Base-by-base conservation (phyloP, 2,888 invertebrate species). In the Aphelenchoides bicaudatus region DNA sequence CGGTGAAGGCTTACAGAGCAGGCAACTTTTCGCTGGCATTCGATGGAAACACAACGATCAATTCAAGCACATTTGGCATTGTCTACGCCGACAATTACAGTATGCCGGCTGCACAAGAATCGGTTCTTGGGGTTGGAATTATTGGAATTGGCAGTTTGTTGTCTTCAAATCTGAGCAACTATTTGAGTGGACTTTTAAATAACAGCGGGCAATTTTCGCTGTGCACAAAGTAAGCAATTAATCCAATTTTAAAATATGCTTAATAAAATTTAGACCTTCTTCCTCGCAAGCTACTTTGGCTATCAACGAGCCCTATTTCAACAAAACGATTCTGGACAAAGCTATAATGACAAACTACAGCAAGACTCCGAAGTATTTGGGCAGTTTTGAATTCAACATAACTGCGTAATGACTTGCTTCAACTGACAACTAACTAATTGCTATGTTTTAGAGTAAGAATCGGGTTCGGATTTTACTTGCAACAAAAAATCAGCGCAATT, bases 281-380 rank as follows among this genome's bases (percentile, higher is more conserved):
- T 43, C 16, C 43, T 21, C 16, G 23, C 43, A 43, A 43, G 43
- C 43, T 8, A 43, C 25, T 19, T 21, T 43, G 10, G 25, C 8
- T 25, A 43, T 43, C 43, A 43, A 43, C 43, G 43, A 43, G 43
- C 10, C 43, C 10, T 43, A 43, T n/a, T 43, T 43, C 43, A 43
- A 43, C 23, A 8, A 6, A 25, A 8, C 43, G 10, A 25, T 43
- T 8, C 23, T 43, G 8, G 43, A 19, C 10, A 43, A 43, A 19
- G 43, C 43, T 10, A 43, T 25, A n/a, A 6, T 43, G 6, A 43
- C 43, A 25, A 43, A 19, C 23, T 10, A 21, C 8, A 43, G 43
- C 43, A 43, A 43, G 25, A 43, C 25, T 25, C 16, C 16, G 23
- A 19, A 19, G 21, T n/a, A n/a, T n/a, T n/a, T n/a, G n/a, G 43